Evolutionary conservation across 1,140 invertebrate species (phyloP).

Genomic region (Eriosoma lanigerum): DNA sequence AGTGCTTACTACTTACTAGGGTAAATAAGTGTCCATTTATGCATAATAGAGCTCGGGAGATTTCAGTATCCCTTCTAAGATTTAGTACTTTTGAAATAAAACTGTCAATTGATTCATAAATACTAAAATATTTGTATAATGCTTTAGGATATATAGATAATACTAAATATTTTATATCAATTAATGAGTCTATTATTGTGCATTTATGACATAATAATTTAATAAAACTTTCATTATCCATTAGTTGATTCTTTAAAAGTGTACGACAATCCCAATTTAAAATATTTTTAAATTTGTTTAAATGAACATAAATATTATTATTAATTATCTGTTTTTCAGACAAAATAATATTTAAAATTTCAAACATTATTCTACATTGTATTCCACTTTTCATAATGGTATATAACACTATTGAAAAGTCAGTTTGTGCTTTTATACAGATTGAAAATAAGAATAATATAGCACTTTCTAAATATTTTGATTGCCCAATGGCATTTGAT

Average conservation of each 20-base stretch:
- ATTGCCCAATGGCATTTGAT: neutral
- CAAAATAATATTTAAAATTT: constrained; percentile 13
- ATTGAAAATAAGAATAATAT: constrained; percentile 41
- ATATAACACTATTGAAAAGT: constrained; percentile 13
- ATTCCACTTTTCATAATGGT: neutral
- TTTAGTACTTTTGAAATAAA: constrained; percentile 17
- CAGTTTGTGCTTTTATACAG: neutral
- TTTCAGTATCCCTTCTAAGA: constrained; percentile 6
- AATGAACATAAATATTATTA: neutral
- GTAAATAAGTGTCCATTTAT: neutral
- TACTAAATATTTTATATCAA: constrained; percentile 23
- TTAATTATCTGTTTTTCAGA: neutral
- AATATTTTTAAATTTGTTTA: constrained; percentile 14
- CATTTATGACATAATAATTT: constrained; percentile 15
- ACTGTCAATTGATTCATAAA: constrained; percentile 13
- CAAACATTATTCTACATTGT: neutral
- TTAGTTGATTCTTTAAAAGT: constrained; percentile 1
- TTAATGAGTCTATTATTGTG: neutral
- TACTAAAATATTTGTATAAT: neutral
- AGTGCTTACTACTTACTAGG: neutral
- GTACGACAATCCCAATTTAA: constrained; percentile 12
- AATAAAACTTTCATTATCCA: constrained; percentile 13
- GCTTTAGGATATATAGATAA: constrained; percentile 1
- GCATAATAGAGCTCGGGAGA: constrained; percentile 20
- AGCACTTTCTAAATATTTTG: constrained; percentile 46